A percentile compares a stretch with the other conserved stretches of the same genome.
These are phyloP conservation scores for Tetraneura akinire DNA, from an alignment of 1,140 invertebrate genomes.

Conservation along the genomic window DNA sequence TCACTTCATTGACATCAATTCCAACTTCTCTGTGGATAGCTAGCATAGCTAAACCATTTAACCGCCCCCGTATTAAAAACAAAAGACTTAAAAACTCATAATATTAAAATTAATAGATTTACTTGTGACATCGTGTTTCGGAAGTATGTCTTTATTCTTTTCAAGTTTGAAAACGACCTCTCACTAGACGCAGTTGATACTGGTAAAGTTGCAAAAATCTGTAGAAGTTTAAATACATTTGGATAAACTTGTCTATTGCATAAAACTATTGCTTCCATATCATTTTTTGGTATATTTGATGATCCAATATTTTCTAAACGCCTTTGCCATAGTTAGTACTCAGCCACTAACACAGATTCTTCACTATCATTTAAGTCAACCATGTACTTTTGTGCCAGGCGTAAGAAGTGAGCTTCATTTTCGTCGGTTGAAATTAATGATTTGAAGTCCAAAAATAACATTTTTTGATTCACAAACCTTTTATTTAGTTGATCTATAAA, in stretches of 20 bases:
- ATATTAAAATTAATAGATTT: constrained; percentile 11
- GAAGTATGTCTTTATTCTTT: too few relatives aligned
- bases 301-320: not conserved
- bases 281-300: not conserved
- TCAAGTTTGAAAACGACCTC: not conserved
- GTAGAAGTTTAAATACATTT: constrained; percentile 2
- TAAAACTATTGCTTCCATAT: constrained; percentile 9
- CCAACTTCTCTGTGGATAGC: constrained; percentile 5
- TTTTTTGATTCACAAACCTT: constrained; percentile 1
- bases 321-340: not conserved
- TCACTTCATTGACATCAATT: not conserved
- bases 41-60: constrained; percentile 6
- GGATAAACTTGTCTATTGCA: not conserved
- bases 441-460: constrained; percentile 14
- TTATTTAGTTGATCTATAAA: not conserved
- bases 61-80: not conserved
- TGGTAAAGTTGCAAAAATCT: not conserved
- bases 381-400: not conserved
- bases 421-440: constrained; percentile 1
- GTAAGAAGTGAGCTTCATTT: not conserved
- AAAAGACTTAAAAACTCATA: not conserved
- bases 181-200: constrained; percentile 12
- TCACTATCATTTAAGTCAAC: constrained; percentile 7
- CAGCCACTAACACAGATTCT: constrained; percentile 2
- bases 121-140: not conserved